Conservation (phyloP, 1,140 invertebrate genomes). For the Patella vulgata region DNA sequence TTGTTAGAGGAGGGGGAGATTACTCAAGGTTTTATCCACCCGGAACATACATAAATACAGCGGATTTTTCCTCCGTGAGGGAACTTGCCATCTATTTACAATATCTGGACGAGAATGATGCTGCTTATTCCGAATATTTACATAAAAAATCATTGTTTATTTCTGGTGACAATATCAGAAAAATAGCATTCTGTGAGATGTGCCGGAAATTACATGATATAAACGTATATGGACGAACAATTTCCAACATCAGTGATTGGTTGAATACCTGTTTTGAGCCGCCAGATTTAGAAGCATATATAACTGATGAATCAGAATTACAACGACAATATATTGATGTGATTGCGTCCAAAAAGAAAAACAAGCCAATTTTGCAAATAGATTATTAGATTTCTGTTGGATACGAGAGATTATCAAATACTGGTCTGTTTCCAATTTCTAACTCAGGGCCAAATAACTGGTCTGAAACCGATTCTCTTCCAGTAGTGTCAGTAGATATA, state of each 20-base stretch:
- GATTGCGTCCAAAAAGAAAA: too few relatives aligned
- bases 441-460: too few relatives aligned
- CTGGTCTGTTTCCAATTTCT: too few relatives aligned
- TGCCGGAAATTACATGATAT: slow-evolving; percentile 16
- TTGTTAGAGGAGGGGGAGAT: slow-evolving; percentile 21
- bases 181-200: slow-evolving; percentile 23
- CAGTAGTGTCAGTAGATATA: too few relatives aligned
- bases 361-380: too few relatives aligned
- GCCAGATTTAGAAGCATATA: not conserved
- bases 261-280: slow-evolving; percentile 15
- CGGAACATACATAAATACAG: slow-evolving; percentile 14
- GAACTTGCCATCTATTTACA: slow-evolving; percentile 30
- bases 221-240: slow-evolving; percentile 10
- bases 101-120: slow-evolving; percentile 25
- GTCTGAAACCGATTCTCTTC: too few relatives aligned
- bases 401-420: too few relatives aligned
- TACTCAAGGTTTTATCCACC: slow-evolving; percentile 19
- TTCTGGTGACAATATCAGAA: too few relatives aligned
- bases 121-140: slow-evolving; percentile 20
- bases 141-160: too few relatives aligned
- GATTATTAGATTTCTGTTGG: too few relatives aligned
- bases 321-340: too few relatives aligned
- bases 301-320: too few relatives aligned
- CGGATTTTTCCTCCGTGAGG: slow-evolving; percentile 22
- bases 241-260: slow-evolving; percentile 14